Conservation (phyloP, 2,797 vertebrate genomes). For the Australoheros facetus region DNA sequence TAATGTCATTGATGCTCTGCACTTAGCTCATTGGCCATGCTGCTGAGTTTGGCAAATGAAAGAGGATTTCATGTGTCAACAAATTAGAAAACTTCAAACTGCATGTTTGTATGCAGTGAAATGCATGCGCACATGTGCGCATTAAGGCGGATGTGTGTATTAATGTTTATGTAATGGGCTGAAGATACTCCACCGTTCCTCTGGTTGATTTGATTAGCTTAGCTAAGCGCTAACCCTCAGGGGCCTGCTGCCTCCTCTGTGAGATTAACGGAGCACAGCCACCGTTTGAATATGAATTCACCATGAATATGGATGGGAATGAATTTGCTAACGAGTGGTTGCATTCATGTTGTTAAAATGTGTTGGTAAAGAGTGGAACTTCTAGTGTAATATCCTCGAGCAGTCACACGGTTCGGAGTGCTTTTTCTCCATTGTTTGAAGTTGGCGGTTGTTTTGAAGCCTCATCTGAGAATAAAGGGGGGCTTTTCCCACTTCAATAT, state of each 20-base stretch:
- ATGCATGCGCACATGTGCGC: constrained; percentile 26
- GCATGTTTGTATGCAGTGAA: constrained; percentile 5
- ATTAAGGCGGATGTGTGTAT: constrained; percentile 48
- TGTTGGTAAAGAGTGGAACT: constrained; percentile 53
- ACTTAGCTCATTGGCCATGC: constrained; percentile 55
- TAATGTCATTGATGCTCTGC: constrained; percentile 46
- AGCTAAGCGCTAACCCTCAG: constrained; percentile 76
- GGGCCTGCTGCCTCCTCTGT: constrained; percentile 61
- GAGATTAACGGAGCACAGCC: constrained; percentile 75
- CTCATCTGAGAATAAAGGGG: constrained; percentile 36
- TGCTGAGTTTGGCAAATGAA: constrained; percentile 61
- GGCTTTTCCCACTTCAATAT: constrained; percentile 30
- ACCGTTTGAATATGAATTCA: constrained; percentile 70
- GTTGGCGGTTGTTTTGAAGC: constrained; percentile 60
- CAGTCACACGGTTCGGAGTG: constrained; percentile 25
- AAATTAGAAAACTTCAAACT: constrained; percentile 19
- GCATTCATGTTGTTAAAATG: constrained; percentile 47
- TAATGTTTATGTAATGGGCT: constrained; percentile 71
- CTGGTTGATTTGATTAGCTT: constrained; percentile 77
- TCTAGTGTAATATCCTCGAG: constrained; percentile 53
- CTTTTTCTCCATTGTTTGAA: constrained; percentile 59
- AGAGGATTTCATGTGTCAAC: constrained; percentile 61
- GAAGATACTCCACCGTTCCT: constrained; percentile 60
- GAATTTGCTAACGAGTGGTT: constrained; percentile 62
- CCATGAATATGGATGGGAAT: constrained; percentile 74